Base-by-base conservation (phyloP, 2,888 invertebrate genomes). In the Chrysotoxum bicinctum region DNA sequence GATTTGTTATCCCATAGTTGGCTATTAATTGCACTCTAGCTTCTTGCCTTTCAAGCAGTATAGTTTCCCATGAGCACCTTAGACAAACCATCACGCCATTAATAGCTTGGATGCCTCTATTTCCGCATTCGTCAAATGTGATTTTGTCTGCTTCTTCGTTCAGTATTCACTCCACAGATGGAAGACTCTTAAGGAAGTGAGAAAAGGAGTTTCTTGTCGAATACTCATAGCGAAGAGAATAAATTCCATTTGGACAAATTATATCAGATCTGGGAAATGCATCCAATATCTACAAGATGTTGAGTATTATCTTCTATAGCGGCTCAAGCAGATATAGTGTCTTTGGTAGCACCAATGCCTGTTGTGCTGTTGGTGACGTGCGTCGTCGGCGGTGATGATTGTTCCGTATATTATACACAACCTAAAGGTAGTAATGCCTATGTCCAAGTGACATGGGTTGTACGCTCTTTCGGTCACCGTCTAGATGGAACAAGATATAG, bases 101-200 rank as follows among this genome's bases (percentile, higher is more conserved):
- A 77, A 74, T 64, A 83, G 78, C 64, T 70, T 64, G 43, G 40
- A 69, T 75, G 62, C 64, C 58, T 69, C 62, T 74, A 75, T 79
- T 84, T 84, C 83, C 83, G 83, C 83, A 78, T 84, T 84, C 79
- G 69, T 84, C 70, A 84, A 79, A 75, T 58, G 74, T 75, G 74
- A 83, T 26, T 83, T 83, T 58, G 78, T 83, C 74, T 70, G 69
- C 52, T 68, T 77, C 82, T 72, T 60, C 12, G 66, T 58, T 68
- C 66, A 62, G 14, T 62, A 45, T 72, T 66, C 66, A 26, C 48
- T 73, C 16, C 9, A 10, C 9, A 30, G n/a, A 54, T 54, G 10
- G 30, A 5, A 35, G 9, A 52, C 52, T 60, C 68, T 68, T 72
- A 77, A 66, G 58, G 64, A 81, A 35, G 62, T 54, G 62, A 58